Base-by-base conservation (phyloP, 2,113 vertebrate species). In the Neolamprologus falcicula region DNA sequence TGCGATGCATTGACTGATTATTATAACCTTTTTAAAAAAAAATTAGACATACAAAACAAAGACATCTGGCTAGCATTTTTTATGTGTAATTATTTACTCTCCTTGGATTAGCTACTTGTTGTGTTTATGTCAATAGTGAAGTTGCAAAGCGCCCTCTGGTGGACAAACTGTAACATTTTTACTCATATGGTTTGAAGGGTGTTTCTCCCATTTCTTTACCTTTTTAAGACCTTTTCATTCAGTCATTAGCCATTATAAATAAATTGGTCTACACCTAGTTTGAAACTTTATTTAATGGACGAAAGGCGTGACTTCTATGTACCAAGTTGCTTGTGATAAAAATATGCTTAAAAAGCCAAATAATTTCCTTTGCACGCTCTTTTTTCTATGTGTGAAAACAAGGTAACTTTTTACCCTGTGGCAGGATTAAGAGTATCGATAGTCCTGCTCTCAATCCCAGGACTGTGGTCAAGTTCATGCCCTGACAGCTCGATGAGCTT, bases 401-500 rank as follows among this genome's bases (percentile, higher is more conserved):
- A 45, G 40, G 0, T 1, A 76, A 47, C 6, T 47, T 73, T 47
- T 76, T 76, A 47, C 6, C 16, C 24, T 31, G 16, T 31, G 71
- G 71, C 26, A 50, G 9, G 24, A 47, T 78, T 31, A 12, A 31
- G 10, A 78, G 4, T 19, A 50, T 1, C 5, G 4, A 78, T 50
- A 31, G 0, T n/a, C 6, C 16, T 83, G 13, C 13, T 80, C 76
- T 31, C n/a, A 61, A 26, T 14, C 59, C 9, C 31, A 55, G 35
- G 63, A n/a, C 59, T 63, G 1, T 53, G 73, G 86, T 84, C 7
- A 14, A 35, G 85, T 71, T 85, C 83, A 81, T 71, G 84, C 52
- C 83, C 83, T 2, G 82, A 83, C 50, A 85, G 47, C 73, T 13
- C 3, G 31, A 83, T 87, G 83, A 86, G 86, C 83, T 80, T 11